Evolutionary conservation across 2,797 vertebrate genomes (phyloP).

Genomic region (Rhynchonycteris naso): DNA sequence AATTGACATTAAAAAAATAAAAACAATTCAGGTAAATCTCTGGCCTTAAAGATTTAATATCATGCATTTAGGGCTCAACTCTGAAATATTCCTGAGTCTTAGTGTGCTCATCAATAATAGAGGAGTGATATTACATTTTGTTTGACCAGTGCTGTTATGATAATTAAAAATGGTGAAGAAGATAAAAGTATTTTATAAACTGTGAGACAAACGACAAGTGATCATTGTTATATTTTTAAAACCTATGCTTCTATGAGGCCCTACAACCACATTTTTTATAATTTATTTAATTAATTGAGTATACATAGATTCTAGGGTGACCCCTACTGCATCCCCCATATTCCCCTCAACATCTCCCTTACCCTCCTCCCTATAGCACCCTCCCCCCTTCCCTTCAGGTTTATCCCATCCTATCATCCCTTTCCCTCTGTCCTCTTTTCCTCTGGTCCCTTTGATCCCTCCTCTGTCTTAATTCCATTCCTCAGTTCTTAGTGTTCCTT

Average conservation of each 20-base stretch:
- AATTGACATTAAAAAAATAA: background rate
- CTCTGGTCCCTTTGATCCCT: too few relatives aligned
- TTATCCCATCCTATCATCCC: too few relatives aligned
- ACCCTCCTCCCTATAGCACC: too few relatives aligned
- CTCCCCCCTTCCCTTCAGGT: too few relatives aligned
- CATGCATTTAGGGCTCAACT: background rate
- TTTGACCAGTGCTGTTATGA: background rate
- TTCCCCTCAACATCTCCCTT: too few relatives aligned
- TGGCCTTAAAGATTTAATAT: background rate
- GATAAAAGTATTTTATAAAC: background rate
- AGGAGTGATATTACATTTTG: background rate
- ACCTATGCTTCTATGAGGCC: background rate
- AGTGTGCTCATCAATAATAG: background rate
- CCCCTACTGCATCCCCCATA: too few relatives aligned
- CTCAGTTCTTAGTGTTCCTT: too few relatives aligned
- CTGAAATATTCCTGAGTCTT: background rate
- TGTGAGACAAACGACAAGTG: background rate
- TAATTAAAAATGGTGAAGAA: background rate
- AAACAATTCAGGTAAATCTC: background rate
- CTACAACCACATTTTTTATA: background rate
- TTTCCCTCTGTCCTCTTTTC: too few relatives aligned
- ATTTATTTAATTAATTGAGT: too few relatives aligned
- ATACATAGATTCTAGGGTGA: too few relatives aligned
- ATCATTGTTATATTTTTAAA: background rate
- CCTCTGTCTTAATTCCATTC: too few relatives aligned